Evolutionary conservation across 2,113 vertebrate species (phyloP).

Genomic region (Oreocharis arfaki): DNA sequence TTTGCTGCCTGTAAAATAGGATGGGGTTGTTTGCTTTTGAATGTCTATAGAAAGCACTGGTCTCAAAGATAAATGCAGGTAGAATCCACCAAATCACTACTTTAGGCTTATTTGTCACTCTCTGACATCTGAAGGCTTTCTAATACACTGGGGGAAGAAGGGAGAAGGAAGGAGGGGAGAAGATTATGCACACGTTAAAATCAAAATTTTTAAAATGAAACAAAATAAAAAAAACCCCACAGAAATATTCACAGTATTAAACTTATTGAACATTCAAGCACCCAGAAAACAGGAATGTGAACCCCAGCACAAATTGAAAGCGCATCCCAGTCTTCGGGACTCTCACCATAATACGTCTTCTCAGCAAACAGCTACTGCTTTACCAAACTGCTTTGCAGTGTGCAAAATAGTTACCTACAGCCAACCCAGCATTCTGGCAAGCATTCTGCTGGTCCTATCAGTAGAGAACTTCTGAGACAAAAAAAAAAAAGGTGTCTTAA

Average conservation of each 20-base stretch:
- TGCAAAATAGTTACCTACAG: background rate
- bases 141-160: background rate
- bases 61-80: background rate
- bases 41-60: background rate
- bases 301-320: background rate
- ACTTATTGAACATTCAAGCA: background rate
- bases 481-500: background rate
- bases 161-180: background rate
- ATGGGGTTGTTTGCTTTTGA: background rate
- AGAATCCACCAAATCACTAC: background rate
- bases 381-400: background rate
- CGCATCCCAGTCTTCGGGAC: background rate
- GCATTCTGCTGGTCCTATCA: background rate
- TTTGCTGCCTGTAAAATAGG: background rate
- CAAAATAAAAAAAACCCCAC: accelerated
- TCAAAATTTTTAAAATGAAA: background rate
- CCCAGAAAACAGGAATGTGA: background rate
- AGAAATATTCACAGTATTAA: background rate
- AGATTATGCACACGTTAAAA: background rate
- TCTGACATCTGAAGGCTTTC: background rate
- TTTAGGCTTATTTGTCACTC: background rate
- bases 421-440: background rate
- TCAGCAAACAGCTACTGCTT: background rate
- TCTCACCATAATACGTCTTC: background rate
- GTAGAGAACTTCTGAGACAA: background rate